phyloP scores from a whole-genome alignment of 1,140 invertebrate genomes.

The Druon quercuslanigerum region DNA sequence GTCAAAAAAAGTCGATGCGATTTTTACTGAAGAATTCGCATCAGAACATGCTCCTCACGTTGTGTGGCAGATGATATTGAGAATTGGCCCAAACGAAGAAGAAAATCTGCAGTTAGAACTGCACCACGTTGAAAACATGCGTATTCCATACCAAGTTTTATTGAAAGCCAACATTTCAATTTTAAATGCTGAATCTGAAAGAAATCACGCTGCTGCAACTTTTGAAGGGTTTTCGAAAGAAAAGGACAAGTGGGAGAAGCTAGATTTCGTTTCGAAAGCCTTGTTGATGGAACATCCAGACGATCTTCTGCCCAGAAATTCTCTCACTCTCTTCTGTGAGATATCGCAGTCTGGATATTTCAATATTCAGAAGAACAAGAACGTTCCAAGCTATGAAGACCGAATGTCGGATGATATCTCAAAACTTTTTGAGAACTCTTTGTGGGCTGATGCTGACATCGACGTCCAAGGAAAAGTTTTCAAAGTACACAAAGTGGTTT shows the following conservation, averaged over 20 bases:
- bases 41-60: not conserved
- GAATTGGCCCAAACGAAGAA: not conserved
- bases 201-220: not conserved
- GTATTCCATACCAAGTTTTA: not conserved
- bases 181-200: not conserved
- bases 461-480: not conserved
- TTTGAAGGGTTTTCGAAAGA: not conserved
- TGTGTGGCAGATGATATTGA: not conserved
- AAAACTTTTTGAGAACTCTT: constrained; percentile 1
- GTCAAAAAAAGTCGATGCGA: not conserved
- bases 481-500: constrained; percentile 6
- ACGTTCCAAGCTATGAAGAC: not conserved
- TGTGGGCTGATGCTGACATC: not conserved
- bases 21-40: not conserved
- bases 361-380: not conserved
- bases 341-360: not conserved
- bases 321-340: not conserved
- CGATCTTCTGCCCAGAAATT: not conserved
- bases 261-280: not conserved
- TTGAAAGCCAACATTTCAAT: not conserved
- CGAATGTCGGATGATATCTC: not conserved
- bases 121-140: not conserved
- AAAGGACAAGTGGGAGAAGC: not conserved
- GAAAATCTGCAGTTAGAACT: not conserved
- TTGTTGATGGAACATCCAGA: not conserved